phyloP scores from a whole-genome alignment of 2,113 vertebrate genomes.

The Lophochroa leadbeateri region DNA sequence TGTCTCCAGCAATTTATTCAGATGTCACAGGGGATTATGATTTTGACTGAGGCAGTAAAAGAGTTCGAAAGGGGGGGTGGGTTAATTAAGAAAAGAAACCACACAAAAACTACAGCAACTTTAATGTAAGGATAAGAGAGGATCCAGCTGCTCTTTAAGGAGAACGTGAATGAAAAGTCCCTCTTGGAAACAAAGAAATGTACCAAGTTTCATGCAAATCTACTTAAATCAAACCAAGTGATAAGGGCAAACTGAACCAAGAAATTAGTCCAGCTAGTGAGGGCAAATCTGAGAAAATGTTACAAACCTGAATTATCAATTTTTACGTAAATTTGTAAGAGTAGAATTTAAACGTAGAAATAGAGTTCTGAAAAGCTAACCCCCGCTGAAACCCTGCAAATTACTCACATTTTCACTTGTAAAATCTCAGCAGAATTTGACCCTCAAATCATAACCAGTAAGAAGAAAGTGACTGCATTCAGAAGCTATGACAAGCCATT shows the following conservation, averaged over 20 bases:
- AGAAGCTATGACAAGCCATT: neutral
- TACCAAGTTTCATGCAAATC: neutral
- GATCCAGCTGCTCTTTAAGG: slow-evolving; percentile 39
- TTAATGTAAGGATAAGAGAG: neutral
- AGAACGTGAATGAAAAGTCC: neutral
- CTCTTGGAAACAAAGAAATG: neutral
- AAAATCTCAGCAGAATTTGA: neutral
- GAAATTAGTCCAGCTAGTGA: neutral
- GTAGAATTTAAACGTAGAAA: neutral
- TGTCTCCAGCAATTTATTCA: neutral
- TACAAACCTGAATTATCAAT: neutral
- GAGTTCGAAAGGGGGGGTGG: neutral
- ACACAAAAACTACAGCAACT: neutral
- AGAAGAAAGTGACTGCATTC: neutral
- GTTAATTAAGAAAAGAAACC: neutral
- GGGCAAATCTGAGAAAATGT: neutral
- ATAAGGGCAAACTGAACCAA: neutral
- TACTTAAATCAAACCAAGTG: neutral
- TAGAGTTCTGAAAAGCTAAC: neutral
- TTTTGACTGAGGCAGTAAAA: neutral
- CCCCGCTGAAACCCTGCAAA: neutral
- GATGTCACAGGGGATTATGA: neutral
- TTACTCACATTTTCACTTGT: neutral
- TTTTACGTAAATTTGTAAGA: neutral
- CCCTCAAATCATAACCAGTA: neutral